Evolutionary conservation across 2,797 vertebrate genomes (phyloP).

Genomic region (Arnoldichthys spilopterus): DNA sequence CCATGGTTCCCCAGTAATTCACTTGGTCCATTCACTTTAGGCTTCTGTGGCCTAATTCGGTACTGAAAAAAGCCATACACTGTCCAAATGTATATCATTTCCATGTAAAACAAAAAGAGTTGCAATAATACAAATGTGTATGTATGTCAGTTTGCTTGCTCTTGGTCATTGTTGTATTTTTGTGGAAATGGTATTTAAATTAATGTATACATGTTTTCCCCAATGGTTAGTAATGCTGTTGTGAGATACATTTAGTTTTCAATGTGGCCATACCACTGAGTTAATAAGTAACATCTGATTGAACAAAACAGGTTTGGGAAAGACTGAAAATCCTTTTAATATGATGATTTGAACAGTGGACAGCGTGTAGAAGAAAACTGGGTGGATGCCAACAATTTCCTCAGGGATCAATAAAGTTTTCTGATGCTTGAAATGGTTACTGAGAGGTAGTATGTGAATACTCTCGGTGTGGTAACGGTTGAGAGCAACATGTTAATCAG

Average conservation of each 20-base stretch:
- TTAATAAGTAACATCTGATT: conserved; percentile 2
- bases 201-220: too few species aligned
- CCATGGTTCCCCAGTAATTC: not conserved
- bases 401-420: too few species aligned
- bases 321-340: too few species aligned
- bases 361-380: conserved; percentile 24
- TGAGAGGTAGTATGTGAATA: conserved; percentile 51
- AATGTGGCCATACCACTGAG: not conserved
- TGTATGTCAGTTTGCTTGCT: too few species aligned
- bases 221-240: too few species aligned
- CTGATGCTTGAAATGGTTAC: conserved; percentile 34
- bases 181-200: not conserved
- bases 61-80: too few species aligned
- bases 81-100: too few species aligned
- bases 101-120: too few species aligned
- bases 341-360: too few species aligned
- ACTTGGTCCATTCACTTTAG: not conserved
- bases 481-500: conserved; percentile 66
- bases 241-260: not conserved
- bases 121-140: too few species aligned
- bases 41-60: not conserved
- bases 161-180: too few species aligned
- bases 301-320: not conserved
- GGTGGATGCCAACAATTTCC: too few species aligned
- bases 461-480: conserved; percentile 47